Base-by-base conservation (phyloP, 2,888 invertebrate genomes). In the Neoascia interrupta region DNA sequence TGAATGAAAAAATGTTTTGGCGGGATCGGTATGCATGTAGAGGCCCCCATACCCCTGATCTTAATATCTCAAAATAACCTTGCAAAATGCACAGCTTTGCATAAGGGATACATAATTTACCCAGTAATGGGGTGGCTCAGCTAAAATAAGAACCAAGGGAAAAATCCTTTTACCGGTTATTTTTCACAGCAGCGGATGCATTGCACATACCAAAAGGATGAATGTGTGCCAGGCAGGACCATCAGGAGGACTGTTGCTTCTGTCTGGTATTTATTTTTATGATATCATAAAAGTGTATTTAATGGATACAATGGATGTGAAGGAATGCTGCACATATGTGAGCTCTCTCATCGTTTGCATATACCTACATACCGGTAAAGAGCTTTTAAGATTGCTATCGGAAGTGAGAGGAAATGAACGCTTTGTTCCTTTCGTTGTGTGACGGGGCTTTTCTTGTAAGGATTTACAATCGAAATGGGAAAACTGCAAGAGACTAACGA, bases 61-160 rank as follows among this genome's bases (percentile, higher is more conserved):
- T 37, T 37, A 37, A 49, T 41, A 49, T 43, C 61, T 69, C 39
- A 54, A 79, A 18, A 51, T 39, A 73, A 43, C 41, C 31, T 54
- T 73, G 68, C 66, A 61, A 54, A 73, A 49, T 68, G 66, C 36
- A 47, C 28, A 66, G 19, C 66, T 73, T 72, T 61, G 60, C 79
- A 79, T 73, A 79, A 79, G 61, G 49, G 61, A 66, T 68, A 49
- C 79, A 73, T 73, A 79, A 68, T 79, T 73, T 61, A 73, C 34
- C 43, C 49, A 47, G 43, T 73, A 79, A 79, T 79, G 66, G 66
- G 60, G 53, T 58, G 45, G 37, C 61, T 53, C 63, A 64, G 43
- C 47, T 26, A 18, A 61, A 26, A 26, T 19, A 21, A 18, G 10
- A 16, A 37, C 10, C 8, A 26, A 15, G 19, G 21, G 36, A 13